A percentile compares a stretch with the other conserved stretches of the same genome.
These are phyloP conservation scores for Macrosiphum euphorbiae DNA, from an alignment of 2,888 invertebrate species.

Conservation along the genomic window DNA sequence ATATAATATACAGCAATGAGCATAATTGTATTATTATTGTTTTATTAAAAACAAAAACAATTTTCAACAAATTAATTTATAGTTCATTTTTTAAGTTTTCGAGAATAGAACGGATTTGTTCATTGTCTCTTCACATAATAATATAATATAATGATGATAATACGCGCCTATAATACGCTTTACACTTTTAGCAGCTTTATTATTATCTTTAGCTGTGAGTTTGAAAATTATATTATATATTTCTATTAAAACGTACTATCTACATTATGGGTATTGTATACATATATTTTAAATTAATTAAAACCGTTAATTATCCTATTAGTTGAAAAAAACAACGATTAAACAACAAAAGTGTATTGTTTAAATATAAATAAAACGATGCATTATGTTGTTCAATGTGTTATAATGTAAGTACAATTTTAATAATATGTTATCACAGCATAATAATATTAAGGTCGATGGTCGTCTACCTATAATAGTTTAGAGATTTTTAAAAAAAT, in stretches of 20 bases:
- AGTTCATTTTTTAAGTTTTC: neutral
- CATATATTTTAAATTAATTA: constrained; percentile 8
- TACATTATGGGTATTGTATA: neutral
- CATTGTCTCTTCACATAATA: constrained; percentile 8
- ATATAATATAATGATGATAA: neutral
- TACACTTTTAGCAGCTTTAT: neutral
- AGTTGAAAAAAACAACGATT: constrained; percentile 26
- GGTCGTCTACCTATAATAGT: neutral
- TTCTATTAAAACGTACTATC: neutral
- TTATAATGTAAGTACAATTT: neutral
- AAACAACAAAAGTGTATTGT: constrained; percentile 42
- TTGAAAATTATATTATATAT: constrained; percentile 5
- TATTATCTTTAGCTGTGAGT: neutral
- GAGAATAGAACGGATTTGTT: constrained; percentile 26
- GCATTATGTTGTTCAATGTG: neutral
- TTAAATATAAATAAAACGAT: neutral
- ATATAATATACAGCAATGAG: neutral
- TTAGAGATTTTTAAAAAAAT: constrained; percentile 3
- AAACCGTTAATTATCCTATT: constrained; percentile 34
- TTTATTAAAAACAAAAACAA: neutral
- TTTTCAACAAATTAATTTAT: neutral
- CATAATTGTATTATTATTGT: constrained; percentile 2
- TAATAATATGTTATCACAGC: neutral
- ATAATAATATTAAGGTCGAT: constrained; percentile 27
- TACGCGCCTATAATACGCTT: neutral